Conservation (phyloP, 2,797 vertebrate species). For the Otolemur crassicaudatus region DNA sequence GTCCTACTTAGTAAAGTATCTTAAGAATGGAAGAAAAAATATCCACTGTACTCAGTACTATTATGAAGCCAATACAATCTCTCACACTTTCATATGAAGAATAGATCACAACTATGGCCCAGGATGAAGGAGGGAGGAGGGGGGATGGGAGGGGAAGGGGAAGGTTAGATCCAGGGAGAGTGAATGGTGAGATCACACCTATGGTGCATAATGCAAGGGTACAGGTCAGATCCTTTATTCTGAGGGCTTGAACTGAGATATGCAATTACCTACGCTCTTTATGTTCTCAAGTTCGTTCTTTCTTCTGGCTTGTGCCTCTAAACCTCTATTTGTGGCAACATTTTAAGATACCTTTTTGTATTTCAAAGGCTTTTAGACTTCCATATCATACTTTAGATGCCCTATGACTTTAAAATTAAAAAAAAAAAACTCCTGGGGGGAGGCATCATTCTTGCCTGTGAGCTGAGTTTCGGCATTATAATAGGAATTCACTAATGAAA, state of each 20-base stretch:
- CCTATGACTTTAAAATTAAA: slow-evolving; percentile 45
- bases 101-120: no score
- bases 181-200: no score
- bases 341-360: slow-evolving; percentile 66
- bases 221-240: background rate
- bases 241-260: background rate
- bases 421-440: slow-evolving; percentile 53
- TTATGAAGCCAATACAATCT: no score
- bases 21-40: no score
- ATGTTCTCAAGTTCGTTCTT: background rate
- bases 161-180: no score
- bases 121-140: no score
- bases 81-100: no score
- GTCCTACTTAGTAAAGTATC: no score
- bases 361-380: slow-evolving; percentile 59
- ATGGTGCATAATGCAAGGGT: background rate
- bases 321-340: slow-evolving; percentile 34
- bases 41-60: no score
- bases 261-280: background rate
- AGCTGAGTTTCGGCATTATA: background rate
- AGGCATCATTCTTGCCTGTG: slow-evolving; percentile 35
- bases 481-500: slow-evolving; percentile 53
- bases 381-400: slow-evolving; percentile 49
- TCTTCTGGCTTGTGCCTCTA: slow-evolving; percentile 13
- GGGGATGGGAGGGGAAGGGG: no score